Evolutionary conservation across 2,888 invertebrate genomes (phyloP).

Genomic region (Drosophila prostipennis): DNA sequence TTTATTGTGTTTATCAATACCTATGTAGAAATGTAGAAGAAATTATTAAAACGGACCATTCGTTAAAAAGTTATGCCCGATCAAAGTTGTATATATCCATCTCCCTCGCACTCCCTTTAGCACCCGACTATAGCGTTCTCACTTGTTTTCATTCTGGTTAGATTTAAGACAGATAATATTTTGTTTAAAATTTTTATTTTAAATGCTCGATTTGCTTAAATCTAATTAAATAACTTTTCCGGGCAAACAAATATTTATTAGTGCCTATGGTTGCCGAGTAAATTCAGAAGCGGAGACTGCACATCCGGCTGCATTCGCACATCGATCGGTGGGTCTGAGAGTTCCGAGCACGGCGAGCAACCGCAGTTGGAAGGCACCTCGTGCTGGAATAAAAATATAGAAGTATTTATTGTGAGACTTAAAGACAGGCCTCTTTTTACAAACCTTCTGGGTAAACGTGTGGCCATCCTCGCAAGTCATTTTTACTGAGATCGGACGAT

Average conservation of each 20-base stretch:
- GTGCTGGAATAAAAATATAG: conserved; percentile 55
- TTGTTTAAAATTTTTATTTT: conserved; percentile 10
- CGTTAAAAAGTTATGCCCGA: too few species aligned
- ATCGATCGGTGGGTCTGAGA: conserved; percentile 46
- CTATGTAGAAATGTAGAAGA: too few species aligned
- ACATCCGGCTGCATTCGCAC: conserved; percentile 45
- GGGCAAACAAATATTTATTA: background rate
- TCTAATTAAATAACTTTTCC: conserved; percentile 13
- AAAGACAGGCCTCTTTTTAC: background rate
- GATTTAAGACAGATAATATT: background rate
- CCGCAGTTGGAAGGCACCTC: conserved; percentile 81
- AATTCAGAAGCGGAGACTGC: conserved; percentile 24
- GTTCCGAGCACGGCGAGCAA: conserved; percentile 74
- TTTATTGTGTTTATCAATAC: too few species aligned
- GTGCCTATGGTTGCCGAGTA: conserved; percentile 12
- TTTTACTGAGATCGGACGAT: conserved; percentile 74
- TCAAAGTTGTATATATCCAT: too few species aligned
- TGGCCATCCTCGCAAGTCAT: conserved; percentile 85
- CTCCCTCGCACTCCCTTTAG: too few species aligned
- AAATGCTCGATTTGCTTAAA: conserved; percentile 41
- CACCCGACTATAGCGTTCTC: too few species aligned
- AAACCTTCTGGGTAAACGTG: conserved; percentile 50
- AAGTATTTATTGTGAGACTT: too few species aligned
- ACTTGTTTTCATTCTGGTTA: too few species aligned
- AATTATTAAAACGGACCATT: too few species aligned